A percentile compares a stretch with the other conserved stretches of the same genome.
These are phyloP conservation scores for Chloromyia formosa DNA, from an alignment of 2,888 invertebrate genomes.

Conservation along the genomic window DNA sequence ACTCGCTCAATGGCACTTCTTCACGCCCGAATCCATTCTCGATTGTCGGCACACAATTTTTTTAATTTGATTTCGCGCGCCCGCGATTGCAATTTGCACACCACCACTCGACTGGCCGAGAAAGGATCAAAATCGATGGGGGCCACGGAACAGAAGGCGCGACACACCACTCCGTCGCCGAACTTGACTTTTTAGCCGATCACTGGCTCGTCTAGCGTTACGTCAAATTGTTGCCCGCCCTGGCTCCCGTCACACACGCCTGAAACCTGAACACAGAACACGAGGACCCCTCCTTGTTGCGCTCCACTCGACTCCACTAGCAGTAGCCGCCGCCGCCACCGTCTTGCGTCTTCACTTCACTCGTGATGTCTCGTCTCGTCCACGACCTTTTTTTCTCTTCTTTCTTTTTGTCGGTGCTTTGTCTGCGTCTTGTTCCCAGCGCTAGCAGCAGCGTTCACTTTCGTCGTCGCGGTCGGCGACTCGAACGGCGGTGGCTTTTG, in stretches of 20 bases:
- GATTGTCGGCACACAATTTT: background rate
- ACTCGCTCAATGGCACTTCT: constrained; percentile 30
- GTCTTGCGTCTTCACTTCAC: background rate
- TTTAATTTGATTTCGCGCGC: background rate
- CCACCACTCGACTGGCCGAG: background rate
- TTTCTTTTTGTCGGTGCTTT: background rate
- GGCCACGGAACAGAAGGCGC: background rate
- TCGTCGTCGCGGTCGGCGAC: background rate
- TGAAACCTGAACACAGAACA: constrained; percentile 14
- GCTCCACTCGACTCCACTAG: background rate
- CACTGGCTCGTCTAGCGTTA: constrained; percentile 7
- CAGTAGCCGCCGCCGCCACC: background rate
- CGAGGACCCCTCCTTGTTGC: too few relatives aligned
- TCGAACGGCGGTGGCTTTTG: background rate
- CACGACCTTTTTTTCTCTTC: background rate
- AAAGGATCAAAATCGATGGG: background rate
- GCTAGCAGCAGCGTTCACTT: background rate
- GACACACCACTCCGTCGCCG: background rate
- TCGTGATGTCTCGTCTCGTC: background rate
- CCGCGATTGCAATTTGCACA: background rate
- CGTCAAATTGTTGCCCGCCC: constrained; percentile 27
- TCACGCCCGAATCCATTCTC: constrained; percentile 38
- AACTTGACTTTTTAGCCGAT: constrained; percentile 17
- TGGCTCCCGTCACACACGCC: constrained; percentile 26
- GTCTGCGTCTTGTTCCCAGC: constrained; percentile 5